Conservation (phyloP, 1,140 invertebrate species). For the Apis cerana region DNA sequence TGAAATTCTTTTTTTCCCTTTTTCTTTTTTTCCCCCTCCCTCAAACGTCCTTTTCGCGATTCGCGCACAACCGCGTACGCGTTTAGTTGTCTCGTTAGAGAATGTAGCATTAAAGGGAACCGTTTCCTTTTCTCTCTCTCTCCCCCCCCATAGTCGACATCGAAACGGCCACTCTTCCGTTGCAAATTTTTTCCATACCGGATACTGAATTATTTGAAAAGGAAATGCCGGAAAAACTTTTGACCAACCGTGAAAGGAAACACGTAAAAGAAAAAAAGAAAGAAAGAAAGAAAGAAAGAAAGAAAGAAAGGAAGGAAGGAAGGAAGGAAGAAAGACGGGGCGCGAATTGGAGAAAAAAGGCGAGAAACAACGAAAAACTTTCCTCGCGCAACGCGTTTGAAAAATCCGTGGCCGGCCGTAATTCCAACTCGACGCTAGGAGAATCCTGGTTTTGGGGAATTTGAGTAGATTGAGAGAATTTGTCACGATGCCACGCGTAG, state of each 20-base stretch:
- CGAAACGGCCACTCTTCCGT: background rate
- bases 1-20: background rate
- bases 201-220: constrained; percentile 24
- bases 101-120: background rate
- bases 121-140: background rate
- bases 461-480: too few relatives aligned
- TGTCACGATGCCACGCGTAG: background rate
- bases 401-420: background rate
- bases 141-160: background rate
- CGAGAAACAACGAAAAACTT: background rate
- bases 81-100: background rate
- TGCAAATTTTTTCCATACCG: background rate
- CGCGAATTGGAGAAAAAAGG: background rate
- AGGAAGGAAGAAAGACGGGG: background rate
- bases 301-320: too few relatives aligned
- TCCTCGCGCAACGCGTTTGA: constrained; percentile 2
- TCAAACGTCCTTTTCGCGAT: background rate
- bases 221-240: background rate
- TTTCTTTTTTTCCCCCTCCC: background rate
- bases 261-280: too few relatives aligned
- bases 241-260: background rate
- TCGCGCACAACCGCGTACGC: background rate
- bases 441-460: background rate
- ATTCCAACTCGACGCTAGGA: background rate
- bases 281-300: too few relatives aligned